phyloP scores from a whole-genome alignment of 2,888 invertebrate species.

The Odontocolon sp. region DNA sequence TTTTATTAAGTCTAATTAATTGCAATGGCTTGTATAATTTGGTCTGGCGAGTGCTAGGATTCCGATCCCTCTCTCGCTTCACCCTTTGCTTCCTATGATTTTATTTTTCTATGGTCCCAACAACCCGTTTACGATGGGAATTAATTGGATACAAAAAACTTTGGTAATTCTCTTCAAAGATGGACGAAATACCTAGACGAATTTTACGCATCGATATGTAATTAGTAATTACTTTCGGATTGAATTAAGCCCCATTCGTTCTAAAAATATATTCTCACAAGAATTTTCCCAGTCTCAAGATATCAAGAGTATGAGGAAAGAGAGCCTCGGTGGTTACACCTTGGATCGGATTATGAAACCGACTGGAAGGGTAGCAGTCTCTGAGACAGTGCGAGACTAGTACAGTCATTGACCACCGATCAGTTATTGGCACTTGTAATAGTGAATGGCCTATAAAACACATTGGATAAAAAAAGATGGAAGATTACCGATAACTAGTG shows the following conservation, averaged over 20 bases:
- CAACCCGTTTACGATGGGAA: neutral
- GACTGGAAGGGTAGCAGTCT: conserved; percentile 53
- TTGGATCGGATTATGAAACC: conserved; percentile 61
- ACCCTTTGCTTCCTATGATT: conserved; percentile 6
- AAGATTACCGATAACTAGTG: too few relatives aligned
- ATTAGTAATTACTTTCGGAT: conserved; percentile 23
- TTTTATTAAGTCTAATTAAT: conserved; percentile 80
- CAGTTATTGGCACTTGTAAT: too few relatives aligned
- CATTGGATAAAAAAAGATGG: too few relatives aligned
- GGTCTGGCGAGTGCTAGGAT: conserved; percentile 55
- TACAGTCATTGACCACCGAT: too few relatives aligned
- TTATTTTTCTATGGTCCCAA: neutral
- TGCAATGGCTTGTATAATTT: conserved; percentile 78
- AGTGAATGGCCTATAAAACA: too few relatives aligned
- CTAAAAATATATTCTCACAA: neutral
- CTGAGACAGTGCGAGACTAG: too few relatives aligned
- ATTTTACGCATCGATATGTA: neutral
- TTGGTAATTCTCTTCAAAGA: neutral
- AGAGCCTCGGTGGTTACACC: conserved; percentile 54
- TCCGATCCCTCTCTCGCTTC: conserved; percentile 9
- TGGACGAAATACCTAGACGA: neutral
- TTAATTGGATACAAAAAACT: conserved; percentile 24
- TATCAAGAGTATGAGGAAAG: conserved; percentile 14
- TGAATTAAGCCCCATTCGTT: neutral
- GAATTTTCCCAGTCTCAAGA: conserved; percentile 32